These are phyloP conservation scores for Romanogobio albipinnatus DNA, from an alignment of 2,113 vertebrate species.

Conservation along the genomic window DNA sequence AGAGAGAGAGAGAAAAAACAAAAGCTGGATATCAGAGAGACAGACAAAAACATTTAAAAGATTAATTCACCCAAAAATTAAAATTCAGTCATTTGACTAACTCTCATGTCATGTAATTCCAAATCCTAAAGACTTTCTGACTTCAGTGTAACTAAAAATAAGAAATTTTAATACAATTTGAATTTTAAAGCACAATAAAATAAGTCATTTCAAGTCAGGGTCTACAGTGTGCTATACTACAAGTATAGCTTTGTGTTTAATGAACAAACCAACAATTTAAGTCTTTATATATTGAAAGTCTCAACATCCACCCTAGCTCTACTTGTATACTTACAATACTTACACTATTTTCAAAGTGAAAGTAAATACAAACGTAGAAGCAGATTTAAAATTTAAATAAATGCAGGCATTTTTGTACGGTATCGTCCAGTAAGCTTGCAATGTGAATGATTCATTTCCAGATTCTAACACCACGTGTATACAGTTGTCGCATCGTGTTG, in stretches of 20 bases:
- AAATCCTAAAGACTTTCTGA: neutral
- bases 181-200: neutral
- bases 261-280: neutral
- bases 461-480: too few species aligned
- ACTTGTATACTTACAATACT: neutral
- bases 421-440: too few species aligned
- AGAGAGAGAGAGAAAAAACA: constrained; percentile 48
- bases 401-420: neutral
- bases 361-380: too few species aligned
- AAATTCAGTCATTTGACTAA: neutral
- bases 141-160: neutral
- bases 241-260: neutral
- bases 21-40: neutral
- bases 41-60: constrained; percentile 7
- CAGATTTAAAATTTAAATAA: too few species aligned
- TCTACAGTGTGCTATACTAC: too few species aligned
- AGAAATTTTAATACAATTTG: neutral
- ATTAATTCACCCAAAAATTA: neutral
- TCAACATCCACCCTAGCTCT: neutral
- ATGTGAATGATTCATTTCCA: too few species aligned
- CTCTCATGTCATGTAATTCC: neutral
- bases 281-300: neutral
- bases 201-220: too few species aligned
- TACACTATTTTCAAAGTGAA: too few species aligned
- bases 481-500: too few species aligned